Percentiles rank a stretch among this genome's conserved stretches.
phyloP scores from a whole-genome alignment of 2,113 vertebrate genomes.

The Callopanchax toddi region DNA sequence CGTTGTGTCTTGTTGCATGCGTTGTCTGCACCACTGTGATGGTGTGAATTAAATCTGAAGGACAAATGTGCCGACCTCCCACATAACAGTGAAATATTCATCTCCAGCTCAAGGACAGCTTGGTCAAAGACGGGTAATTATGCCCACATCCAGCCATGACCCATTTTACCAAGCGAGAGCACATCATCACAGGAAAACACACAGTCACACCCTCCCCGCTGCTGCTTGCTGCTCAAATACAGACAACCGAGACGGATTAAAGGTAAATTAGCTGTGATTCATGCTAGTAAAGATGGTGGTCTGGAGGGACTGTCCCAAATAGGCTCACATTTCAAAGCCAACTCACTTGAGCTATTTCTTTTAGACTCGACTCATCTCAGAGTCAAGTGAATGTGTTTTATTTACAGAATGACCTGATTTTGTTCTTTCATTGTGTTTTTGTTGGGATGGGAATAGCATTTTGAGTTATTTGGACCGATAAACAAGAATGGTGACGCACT shows the following conservation, averaged over 20 bases:
- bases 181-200: conserved; percentile 29
- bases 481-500: no score
- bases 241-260: conserved; percentile 5
- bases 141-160: conserved; percentile 45
- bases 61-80: conserved; percentile 46
- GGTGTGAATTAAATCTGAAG: conserved; percentile 57
- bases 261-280: conserved; percentile 1
- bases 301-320: conserved; percentile 6
- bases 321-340: conserved; percentile 1
- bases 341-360: neutral
- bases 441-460: no score
- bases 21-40: conserved; percentile 11
- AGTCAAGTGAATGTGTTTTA: no score
- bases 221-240: conserved; percentile 5
- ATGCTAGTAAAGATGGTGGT: neutral
- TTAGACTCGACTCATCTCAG: no score
- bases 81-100: conserved; percentile 49
- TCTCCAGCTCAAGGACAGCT: conserved; percentile 60
- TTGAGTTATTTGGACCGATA: no score
- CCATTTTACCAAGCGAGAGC: conserved; percentile 45
- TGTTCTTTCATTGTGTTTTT: no score
- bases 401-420: no score
- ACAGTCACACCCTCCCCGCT: conserved; percentile 7
- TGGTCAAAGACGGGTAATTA: conserved; percentile 57
- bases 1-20: neutral